A percentile compares a stretch with the other conserved stretches of the same genome.
These are phyloP conservation scores for Drosophila baimaii DNA, from an alignment of 1,140 invertebrate species.

Conservation along the genomic window DNA sequence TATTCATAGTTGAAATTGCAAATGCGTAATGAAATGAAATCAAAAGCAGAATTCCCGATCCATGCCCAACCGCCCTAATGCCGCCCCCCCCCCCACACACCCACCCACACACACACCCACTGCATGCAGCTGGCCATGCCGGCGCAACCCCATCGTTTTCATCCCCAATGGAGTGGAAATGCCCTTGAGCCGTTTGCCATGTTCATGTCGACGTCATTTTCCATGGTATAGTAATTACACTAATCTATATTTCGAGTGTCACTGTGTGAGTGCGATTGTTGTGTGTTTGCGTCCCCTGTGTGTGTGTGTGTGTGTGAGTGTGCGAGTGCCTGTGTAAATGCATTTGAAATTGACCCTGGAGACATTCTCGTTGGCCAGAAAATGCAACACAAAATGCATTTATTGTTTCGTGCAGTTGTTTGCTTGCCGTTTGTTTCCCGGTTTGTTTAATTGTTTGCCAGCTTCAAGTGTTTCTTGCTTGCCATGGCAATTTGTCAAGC, in stretches of 20 bases:
- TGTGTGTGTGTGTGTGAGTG: slow-evolving; percentile 8
- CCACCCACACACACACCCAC: too few relatives aligned
- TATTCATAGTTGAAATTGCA: slow-evolving; percentile 77
- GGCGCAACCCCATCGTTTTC: slow-evolving; percentile 21
- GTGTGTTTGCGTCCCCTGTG: slow-evolving; percentile 11
- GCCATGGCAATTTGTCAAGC: slow-evolving; percentile 12
- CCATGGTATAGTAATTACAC: slow-evolving; percentile 69
- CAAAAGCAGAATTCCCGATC: slow-evolving; percentile 71
- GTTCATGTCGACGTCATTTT: slow-evolving; percentile 69
- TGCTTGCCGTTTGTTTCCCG: slow-evolving; percentile 39
- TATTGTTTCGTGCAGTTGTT: slow-evolving; percentile 53
- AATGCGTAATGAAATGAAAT: slow-evolving; percentile 78
- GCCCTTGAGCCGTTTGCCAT: slow-evolving; percentile 71
- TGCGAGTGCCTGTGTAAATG: slow-evolving; percentile 52
- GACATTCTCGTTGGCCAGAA: slow-evolving; percentile 61
- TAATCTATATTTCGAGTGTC: slow-evolving; percentile 63
- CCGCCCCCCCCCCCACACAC: background rate
- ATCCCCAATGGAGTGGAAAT: slow-evolving; percentile 59
- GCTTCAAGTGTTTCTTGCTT: slow-evolving; percentile 38
- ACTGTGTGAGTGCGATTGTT: slow-evolving; percentile 25
- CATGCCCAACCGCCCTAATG: slow-evolving; percentile 31
- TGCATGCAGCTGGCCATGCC: background rate
- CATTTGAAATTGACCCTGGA: slow-evolving; percentile 78
- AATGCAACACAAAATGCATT: slow-evolving; percentile 59
- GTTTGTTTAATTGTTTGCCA: slow-evolving; percentile 59